Evolutionary conservation across 2,797 vertebrate species (phyloP), one percentile per base, ranked within the genome.

Genomic region (Epinephelus malabaricus): DNA sequence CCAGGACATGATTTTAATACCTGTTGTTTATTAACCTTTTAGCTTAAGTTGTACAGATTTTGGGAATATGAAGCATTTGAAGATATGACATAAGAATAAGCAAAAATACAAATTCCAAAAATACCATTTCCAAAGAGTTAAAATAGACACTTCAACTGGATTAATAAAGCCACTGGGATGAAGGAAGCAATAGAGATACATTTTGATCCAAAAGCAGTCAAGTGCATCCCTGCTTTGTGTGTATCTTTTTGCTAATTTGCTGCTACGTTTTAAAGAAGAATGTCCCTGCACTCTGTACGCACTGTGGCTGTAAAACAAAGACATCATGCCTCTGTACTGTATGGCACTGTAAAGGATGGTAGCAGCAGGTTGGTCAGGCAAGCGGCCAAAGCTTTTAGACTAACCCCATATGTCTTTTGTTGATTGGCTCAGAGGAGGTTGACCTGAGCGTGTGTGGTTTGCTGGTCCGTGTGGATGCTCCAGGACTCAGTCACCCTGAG

Each of bases 371-470:
- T 61, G 55, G 46, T 53, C 47, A 49, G 54, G 27, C 27, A 59
- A 23, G 53, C 62, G 62, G 66, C 38, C 68, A 72, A 56, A 69
- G 46, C 63, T 72, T 70, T 83, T 34, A 47, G 64, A 66, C 62
- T 21, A 50, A 55, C 51, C 34, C 58, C 34, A 58, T 63, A 61
- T 76, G 65, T 75, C 51, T 69, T 71, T 63, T 64, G 51, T 69
- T 74, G 75, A 83, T 34, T 71, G 76, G 58, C 65, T 73, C 55
- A 70, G 59, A 46, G 58, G 15, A 38, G n/a, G 72, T 59, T 62
- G 61, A 51, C 85, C 60, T 15, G 46, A 61, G 60, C 45, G 63
- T 43, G 46, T 76, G n/a, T 74, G 34, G 59, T 69, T 56, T 63
- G 50, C 4, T 63, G 34, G 40, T 68, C 25, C 23, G 56, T 58